Evolutionary conservation across 2,113 vertebrate genomes (phyloP).

Genomic region (Vicugna pacos): DNA sequence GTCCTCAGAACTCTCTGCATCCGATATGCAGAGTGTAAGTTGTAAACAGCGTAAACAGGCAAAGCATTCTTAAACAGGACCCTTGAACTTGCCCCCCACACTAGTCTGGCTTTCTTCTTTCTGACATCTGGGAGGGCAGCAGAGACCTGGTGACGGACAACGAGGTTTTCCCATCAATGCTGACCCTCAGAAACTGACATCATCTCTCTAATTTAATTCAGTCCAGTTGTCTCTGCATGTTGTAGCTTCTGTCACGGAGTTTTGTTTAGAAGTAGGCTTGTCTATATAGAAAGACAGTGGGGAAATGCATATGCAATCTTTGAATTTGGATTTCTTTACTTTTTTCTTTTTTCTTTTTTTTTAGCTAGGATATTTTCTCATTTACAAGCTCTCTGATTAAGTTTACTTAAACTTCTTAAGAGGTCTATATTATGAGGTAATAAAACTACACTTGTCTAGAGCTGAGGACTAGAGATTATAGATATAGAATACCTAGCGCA

Average conservation of each 20-base stretch:
- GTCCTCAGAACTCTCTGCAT: neutral
- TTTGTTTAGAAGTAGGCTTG: neutral
- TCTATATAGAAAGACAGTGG: neutral
- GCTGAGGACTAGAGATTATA: neutral
- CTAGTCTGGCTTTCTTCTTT: slow-evolving; percentile 58
- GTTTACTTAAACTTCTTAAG: neutral
- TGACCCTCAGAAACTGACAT: slow-evolving; percentile 12
- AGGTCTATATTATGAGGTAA: neutral
- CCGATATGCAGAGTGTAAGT: neutral
- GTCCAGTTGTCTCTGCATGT: neutral
- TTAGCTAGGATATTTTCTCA: neutral
- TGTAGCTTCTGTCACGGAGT: neutral
- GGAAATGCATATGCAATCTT: neutral
- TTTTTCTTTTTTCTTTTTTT: neutral
- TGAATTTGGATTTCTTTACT: neutral
- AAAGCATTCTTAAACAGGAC: neutral
- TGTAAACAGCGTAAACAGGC: neutral
- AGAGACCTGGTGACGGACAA: slow-evolving; percentile 33
- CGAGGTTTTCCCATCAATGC: slow-evolving; percentile 32
- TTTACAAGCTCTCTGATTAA: neutral
- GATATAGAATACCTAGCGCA: neutral
- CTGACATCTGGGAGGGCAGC: slow-evolving; percentile 9
- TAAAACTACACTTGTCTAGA: neutral
- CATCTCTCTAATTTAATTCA: neutral
- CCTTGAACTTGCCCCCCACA: neutral